A percentile compares a stretch with the other conserved stretches of the same genome.
Conservation (phyloP, 2,888 invertebrate genomes). For the Ceratothoa steindachneri region DNA sequence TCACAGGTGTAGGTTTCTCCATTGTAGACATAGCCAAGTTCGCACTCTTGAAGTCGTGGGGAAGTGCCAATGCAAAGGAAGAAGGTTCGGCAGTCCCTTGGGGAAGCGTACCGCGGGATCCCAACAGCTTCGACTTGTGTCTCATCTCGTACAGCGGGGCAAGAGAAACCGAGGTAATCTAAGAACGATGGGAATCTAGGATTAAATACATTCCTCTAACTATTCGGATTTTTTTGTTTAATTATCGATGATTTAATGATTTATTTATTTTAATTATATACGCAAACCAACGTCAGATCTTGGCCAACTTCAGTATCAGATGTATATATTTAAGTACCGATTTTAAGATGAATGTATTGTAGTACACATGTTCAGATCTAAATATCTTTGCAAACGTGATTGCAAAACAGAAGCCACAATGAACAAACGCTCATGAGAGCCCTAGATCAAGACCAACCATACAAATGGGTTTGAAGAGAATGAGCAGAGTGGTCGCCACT, state of each 20-base stretch:
- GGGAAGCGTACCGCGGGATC: constrained; percentile 25
- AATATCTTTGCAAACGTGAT: neutral
- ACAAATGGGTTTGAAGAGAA: too few relatives aligned
- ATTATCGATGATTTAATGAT: neutral
- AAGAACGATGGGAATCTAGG: neutral
- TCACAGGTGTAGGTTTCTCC: constrained; percentile 30
- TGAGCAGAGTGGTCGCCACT: too few relatives aligned
- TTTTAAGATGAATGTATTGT: neutral
- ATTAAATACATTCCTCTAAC: too few relatives aligned
- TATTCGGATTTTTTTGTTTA: neutral
- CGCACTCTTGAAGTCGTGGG: constrained; percentile 38
- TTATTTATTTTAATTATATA: neutral
- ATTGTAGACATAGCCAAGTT: constrained; percentile 36
- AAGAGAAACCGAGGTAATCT: constrained; percentile 36
- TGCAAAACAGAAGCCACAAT: neutral
- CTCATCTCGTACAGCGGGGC: constrained; percentile 16
- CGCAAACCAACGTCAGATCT: neutral
- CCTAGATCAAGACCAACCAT: too few relatives aligned
- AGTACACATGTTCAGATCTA: neutral
- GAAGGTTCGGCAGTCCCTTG: constrained; percentile 39
- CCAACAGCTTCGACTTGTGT: constrained; percentile 21
- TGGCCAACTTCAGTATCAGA: too few relatives aligned
- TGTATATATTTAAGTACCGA: neutral
- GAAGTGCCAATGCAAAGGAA: constrained; percentile 37
- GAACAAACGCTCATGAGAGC: too few relatives aligned